Conservation (phyloP, 1,140 invertebrate genomes). For the Cylas formicarius region DNA sequence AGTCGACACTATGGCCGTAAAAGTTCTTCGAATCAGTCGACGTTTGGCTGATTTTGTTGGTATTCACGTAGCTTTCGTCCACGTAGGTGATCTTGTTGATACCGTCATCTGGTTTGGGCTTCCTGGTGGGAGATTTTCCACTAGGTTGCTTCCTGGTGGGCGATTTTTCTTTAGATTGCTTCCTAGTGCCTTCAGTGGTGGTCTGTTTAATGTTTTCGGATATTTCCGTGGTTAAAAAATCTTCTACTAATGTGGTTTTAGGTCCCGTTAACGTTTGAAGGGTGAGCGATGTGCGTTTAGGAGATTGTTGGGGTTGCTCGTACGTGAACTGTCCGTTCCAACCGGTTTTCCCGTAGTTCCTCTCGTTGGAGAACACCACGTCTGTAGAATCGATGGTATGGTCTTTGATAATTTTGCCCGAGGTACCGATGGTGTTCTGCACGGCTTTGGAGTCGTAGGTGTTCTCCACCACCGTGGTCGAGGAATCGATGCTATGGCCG, state of each 20-base stretch:
- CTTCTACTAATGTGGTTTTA: slow-evolving; percentile 5
- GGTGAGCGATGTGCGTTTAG: slow-evolving; percentile 11
- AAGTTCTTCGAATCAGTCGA: slow-evolving; percentile 20
- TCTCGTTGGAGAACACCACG: slow-evolving; percentile 29
- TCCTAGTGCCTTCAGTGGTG: slow-evolving; percentile 9
- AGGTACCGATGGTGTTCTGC: slow-evolving; percentile 29
- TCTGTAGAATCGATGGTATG: slow-evolving; percentile 29
- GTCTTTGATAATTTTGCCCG: slow-evolving; percentile 27
- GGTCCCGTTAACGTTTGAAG: slow-evolving; percentile 8
- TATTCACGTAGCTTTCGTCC: slow-evolving; percentile 12
- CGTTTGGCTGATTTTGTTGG: slow-evolving; percentile 7
- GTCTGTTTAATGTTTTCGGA: slow-evolving; percentile 23
- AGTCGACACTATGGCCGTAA: slow-evolving; percentile 27
- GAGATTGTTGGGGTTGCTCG: slow-evolving; percentile 8
- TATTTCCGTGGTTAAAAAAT: slow-evolving; percentile 27
- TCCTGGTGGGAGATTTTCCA: slow-evolving; percentile 3
- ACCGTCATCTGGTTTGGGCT: background rate
- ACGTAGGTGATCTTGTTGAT: slow-evolving; percentile 1
- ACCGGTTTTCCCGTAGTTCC: slow-evolving; percentile 32
- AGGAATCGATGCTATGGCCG: slow-evolving; percentile 23
- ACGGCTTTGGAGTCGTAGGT: slow-evolving; percentile 28
- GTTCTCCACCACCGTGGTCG: slow-evolving; percentile 23
- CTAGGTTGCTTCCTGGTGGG: slow-evolving; percentile 9
- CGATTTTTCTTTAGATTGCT: slow-evolving; percentile 4
- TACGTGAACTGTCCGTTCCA: slow-evolving; percentile 36